These are phyloP conservation scores for Salarias fasciatus DNA, from an alignment of 2,797 vertebrate genomes.

Conservation along the genomic window DNA sequence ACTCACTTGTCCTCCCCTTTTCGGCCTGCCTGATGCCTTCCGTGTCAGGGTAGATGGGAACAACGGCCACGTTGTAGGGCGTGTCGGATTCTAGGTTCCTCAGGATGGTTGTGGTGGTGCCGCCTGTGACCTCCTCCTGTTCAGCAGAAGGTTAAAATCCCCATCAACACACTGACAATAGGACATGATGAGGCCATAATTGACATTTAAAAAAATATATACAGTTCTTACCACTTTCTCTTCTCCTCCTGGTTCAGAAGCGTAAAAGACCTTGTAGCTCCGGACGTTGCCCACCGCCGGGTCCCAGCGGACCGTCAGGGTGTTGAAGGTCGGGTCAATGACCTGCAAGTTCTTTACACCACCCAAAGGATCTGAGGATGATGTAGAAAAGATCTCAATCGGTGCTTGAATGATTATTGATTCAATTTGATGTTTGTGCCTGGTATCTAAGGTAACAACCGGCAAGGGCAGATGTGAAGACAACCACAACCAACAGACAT, in stretches of 20 bases:
- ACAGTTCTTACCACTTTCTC: constrained; percentile 83
- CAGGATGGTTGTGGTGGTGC: constrained; percentile 88
- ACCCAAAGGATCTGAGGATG: constrained; percentile 87
- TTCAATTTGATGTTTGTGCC: too few relatives aligned
- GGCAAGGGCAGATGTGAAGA: too few relatives aligned
- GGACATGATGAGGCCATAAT: too few relatives aligned
- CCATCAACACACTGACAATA: background rate
- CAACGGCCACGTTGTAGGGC: constrained; percentile 87
- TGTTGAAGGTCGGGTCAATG: constrained; percentile 89
- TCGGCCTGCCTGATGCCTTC: constrained; percentile 90
- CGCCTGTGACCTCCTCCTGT: constrained; percentile 92
- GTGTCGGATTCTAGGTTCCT: constrained; percentile 89
- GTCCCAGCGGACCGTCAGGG: constrained; percentile 91
- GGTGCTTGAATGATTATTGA: background rate
- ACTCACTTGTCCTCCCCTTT: constrained; percentile 93
- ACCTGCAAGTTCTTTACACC: constrained; percentile 92
- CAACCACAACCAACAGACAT: too few relatives aligned
- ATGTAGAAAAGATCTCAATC: background rate
- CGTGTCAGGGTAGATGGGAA: constrained; percentile 90
- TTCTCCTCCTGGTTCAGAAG: constrained; percentile 81
- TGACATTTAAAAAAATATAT: background rate
- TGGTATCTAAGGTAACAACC: too few relatives aligned
- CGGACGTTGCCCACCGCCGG: constrained; percentile 92
- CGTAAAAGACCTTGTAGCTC: constrained; percentile 92
- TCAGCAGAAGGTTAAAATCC: background rate